Evolutionary conservation across 2,113 vertebrate species (phyloP).

Genomic region (sheep (Ovis aries)): DNA sequence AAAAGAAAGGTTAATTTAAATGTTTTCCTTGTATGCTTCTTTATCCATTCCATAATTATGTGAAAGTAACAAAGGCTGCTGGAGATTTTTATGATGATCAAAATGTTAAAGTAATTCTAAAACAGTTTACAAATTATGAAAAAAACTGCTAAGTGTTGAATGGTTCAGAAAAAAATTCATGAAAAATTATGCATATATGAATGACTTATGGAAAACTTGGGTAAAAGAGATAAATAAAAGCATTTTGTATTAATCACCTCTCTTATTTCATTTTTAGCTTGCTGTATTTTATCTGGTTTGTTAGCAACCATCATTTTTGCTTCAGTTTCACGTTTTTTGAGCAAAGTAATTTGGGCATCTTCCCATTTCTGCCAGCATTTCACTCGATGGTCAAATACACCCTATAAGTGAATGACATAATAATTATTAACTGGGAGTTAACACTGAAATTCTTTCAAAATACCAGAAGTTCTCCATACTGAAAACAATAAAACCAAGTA

Average conservation of each 20-base stretch:
- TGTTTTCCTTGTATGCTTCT: constrained; percentile 6
- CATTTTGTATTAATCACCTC: constrained; percentile 85
- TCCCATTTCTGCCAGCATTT: constrained; percentile 99
- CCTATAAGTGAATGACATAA: constrained; percentile 75
- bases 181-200: constrained; percentile 76
- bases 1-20: constrained; percentile 15
- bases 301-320: constrained; percentile 96
- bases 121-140: constrained; percentile 57
- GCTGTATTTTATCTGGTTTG: constrained; percentile 97
- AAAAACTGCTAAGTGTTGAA: constrained; percentile 63
- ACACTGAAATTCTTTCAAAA: not conserved
- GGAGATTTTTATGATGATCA: constrained; percentile 53
- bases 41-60: constrained; percentile 7
- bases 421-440: not conserved
- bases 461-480: not conserved
- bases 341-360: constrained; percentile 94
- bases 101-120: constrained; percentile 49
- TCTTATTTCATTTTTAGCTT: constrained; percentile 97
- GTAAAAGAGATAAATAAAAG: constrained; percentile 33
- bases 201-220: constrained; percentile 64
- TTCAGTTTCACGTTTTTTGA: constrained; percentile 96
- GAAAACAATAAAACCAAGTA: not conserved
- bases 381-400: constrained; percentile 95
- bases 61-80: constrained; percentile 35
- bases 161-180: constrained; percentile 75